These are phyloP conservation scores for Isurus oxyrinchus DNA, from an alignment of 2,113 vertebrate genomes.

Conservation along the genomic window DNA sequence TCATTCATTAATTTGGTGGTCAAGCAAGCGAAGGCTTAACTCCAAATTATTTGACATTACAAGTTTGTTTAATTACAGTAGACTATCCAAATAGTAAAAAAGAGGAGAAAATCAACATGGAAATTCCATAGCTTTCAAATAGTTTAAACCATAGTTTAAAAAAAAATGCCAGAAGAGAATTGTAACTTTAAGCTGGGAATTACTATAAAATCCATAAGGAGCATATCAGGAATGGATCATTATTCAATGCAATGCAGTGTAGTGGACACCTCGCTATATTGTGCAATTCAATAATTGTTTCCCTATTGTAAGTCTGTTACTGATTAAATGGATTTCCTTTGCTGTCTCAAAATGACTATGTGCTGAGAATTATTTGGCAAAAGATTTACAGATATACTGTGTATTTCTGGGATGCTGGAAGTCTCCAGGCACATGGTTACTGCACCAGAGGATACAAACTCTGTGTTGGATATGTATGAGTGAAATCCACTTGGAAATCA, in stretches of 20 bases:
- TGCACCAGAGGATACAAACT: not conserved
- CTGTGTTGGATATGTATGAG: not conserved
- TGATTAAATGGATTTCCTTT: slow-evolving; percentile 16
- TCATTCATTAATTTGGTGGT: not conserved
- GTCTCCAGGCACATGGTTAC: not conserved
- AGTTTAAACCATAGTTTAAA: not conserved
- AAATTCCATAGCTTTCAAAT: not conserved
- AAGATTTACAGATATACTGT: slow-evolving; percentile 17
- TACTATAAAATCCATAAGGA: not conserved
- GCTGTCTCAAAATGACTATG: not conserved
- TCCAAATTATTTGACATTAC: not conserved
- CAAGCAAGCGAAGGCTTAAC: not conserved
- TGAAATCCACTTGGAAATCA: not conserved
- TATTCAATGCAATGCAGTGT: not conserved
- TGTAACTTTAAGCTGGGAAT: not conserved
- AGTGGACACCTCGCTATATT: not conserved
- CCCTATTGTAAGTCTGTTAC: not conserved
- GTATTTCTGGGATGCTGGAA: not conserved
- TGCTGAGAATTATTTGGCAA: not conserved
- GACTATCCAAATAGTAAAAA: not conserved
- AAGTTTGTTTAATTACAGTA: not conserved
- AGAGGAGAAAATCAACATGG: not conserved
- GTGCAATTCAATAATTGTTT: not conserved
- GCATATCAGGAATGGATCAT: slow-evolving; percentile 2
- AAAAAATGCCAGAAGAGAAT: not conserved